Conservation (phyloP, 2,888 invertebrate species). For the Orthosia gothica region DNA sequence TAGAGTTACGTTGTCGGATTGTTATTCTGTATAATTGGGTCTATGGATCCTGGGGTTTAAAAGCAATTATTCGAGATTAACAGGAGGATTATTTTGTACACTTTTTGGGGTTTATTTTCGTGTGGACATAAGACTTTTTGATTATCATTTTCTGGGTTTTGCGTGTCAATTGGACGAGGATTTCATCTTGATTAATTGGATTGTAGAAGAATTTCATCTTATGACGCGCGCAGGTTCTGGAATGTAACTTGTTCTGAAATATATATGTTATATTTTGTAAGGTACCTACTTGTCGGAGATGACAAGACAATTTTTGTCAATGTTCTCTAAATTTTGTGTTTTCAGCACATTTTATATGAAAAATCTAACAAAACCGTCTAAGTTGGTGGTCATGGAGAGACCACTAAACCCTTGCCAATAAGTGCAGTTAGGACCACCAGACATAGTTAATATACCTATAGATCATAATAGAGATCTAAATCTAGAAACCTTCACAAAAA, state of each 20-base stretch:
- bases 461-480: neutral
- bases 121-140: neutral
- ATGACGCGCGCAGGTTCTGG: neutral
- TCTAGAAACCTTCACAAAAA: neutral
- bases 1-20: slow-evolving; percentile 4
- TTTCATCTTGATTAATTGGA: too few species aligned
- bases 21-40: slow-evolving; percentile 22
- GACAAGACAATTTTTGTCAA: too few species aligned
- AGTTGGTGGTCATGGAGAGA: too few species aligned
- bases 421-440: too few species aligned
- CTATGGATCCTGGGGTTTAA: slow-evolving; percentile 11
- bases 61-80: slow-evolving; percentile 31
- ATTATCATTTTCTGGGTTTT: neutral
- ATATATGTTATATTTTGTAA: too few species aligned
- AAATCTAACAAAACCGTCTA: too few species aligned
- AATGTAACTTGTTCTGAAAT: too few species aligned
- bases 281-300: too few species aligned
- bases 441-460: too few species aligned
- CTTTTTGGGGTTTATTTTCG: neutral
- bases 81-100: slow-evolving; percentile 24
- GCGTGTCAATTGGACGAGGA: neutral
- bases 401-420: too few species aligned
- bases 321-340: too few species aligned
- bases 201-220: neutral
- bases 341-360: too few species aligned